Conservation (phyloP, 2,113 vertebrate species). For the Anguilla rostrata region DNA sequence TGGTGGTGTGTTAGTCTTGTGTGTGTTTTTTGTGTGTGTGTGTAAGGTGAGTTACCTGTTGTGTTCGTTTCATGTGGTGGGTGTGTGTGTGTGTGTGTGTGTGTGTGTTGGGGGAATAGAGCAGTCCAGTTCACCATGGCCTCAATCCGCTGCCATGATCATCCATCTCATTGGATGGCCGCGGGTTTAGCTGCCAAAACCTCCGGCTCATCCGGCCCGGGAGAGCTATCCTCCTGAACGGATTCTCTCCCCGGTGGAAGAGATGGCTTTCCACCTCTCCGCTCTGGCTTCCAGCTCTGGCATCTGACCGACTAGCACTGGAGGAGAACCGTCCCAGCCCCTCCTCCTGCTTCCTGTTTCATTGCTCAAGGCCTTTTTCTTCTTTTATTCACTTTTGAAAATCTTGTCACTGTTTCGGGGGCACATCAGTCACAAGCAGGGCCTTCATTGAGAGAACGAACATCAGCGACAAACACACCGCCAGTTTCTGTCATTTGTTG, state of each 20-base stretch:
- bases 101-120: background rate
- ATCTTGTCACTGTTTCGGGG: background rate
- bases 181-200: slow-evolving; percentile 14
- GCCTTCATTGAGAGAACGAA: background rate
- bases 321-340: background rate
- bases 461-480: background rate
- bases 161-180: slow-evolving; percentile 21
- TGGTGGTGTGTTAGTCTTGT: too few species aligned
- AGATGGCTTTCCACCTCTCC: background rate
- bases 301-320: background rate
- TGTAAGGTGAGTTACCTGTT: too few species aligned
- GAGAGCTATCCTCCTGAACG: background rate
- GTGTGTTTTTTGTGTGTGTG: too few species aligned
- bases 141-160: slow-evolving; percentile 32
- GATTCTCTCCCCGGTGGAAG: background rate
- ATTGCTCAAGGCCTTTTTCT: slow-evolving; percentile 11
- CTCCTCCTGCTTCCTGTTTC: slow-evolving; percentile 4
- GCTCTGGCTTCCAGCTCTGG: background rate
- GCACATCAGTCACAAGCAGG: background rate
- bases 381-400: background rate
- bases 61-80: too few species aligned
- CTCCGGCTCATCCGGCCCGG: slow-evolving; percentile 1
- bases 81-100: too few species aligned
- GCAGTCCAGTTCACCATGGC: slow-evolving; percentile 26
- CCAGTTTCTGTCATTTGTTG: background rate